These are phyloP conservation scores for Channa striata DNA, from an alignment of 2,797 vertebrate genomes.

Conservation along the genomic window DNA sequence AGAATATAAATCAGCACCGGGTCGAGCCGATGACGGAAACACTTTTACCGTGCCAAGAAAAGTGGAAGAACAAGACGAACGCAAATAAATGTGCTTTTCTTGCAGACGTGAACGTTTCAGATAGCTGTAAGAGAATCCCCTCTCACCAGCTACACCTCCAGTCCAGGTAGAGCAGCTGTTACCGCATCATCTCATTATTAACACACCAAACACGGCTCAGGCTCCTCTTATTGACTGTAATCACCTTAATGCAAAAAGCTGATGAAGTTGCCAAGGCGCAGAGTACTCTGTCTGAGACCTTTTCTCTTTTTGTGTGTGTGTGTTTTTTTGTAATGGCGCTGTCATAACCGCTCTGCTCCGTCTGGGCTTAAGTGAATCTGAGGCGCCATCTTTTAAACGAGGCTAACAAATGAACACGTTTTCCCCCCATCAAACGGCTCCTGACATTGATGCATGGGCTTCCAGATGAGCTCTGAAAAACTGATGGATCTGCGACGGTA, in stretches of 20 bases:
- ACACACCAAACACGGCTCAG: slow-evolving; percentile 38
- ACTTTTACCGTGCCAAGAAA: too few relatives aligned
- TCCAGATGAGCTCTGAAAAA: slow-evolving; percentile 98
- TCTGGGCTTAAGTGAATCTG: slow-evolving; percentile 83
- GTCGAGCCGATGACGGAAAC: too few relatives aligned
- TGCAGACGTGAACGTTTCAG: background rate
- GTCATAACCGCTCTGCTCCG: slow-evolving; percentile 85
- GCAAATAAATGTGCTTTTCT: too few relatives aligned
- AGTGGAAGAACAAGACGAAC: too few relatives aligned
- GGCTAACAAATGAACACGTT: slow-evolving; percentile 87
- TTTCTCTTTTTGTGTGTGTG: slow-evolving; percentile 46
- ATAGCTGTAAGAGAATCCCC: background rate
- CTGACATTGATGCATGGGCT: slow-evolving; percentile 99
- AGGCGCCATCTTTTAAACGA: slow-evolving; percentile 86
- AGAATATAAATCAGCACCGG: too few relatives aligned
- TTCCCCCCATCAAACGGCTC: slow-evolving; percentile 84
- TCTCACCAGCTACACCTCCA: background rate
- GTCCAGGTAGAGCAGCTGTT: slow-evolving; percentile 55
- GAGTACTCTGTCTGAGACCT: slow-evolving; percentile 61
- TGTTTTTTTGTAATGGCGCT: slow-evolving; percentile 82
- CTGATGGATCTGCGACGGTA: slow-evolving; percentile 99
- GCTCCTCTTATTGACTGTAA: slow-evolving; percentile 64
- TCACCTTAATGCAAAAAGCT: slow-evolving; percentile 76
- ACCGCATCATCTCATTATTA: slow-evolving; percentile 45
- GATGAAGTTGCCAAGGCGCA: slow-evolving; percentile 75